Base-by-base conservation (phyloP, 2,888 invertebrate genomes). In the Drosophila leonis region DNA sequence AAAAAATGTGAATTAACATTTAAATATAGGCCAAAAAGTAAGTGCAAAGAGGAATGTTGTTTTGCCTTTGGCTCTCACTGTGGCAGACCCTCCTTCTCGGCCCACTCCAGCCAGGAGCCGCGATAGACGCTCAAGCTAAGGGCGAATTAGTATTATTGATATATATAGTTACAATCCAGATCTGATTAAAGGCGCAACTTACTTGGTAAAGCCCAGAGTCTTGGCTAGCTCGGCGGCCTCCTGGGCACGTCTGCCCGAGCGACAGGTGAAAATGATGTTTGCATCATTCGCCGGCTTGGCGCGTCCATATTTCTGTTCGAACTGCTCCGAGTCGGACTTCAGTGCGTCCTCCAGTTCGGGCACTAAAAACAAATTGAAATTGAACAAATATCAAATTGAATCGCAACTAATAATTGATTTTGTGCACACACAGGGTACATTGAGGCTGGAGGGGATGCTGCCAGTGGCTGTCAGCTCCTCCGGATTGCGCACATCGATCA, bases 401-500 rank as follows among this genome's bases (percentile, higher is more conserved):
- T 24, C 24, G 4, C 24, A 37, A 35, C 2, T 48, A 48, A 2
- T 49, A 1, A n/a, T 7, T 18, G 8, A 31, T 12, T 4, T n/a
- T 27, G 29, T 2, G 4, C 35, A 93, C 94, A 94, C 94, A 97
- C 97, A 94, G 88, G 97, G 96, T 92, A 97, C 96, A 87, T 97
- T 96, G 59, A 97, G 94, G 87, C 96, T 96, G 62, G 95, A 95
- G 44, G 97, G 97, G 74, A 97, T 95, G 77, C 93, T 93, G 13
- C 97, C 97, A 82, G 95, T 95, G 88, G 96, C 95, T 69, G 94
- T 91, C 24, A 97, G 91, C 92, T 97, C 97, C 55, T 94, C 93
- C 62, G 95, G 95, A 90, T 96, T 96, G 84, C 97, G 94, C 0
- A 97, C 97, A 93, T 97, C 97, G 70, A 97, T 94, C 44, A 97